A percentile compares a stretch with the other conserved stretches of the same genome.
phyloP scores from a whole-genome alignment of 2,888 invertebrate genomes.

The Cheilosia grossa region DNA sequence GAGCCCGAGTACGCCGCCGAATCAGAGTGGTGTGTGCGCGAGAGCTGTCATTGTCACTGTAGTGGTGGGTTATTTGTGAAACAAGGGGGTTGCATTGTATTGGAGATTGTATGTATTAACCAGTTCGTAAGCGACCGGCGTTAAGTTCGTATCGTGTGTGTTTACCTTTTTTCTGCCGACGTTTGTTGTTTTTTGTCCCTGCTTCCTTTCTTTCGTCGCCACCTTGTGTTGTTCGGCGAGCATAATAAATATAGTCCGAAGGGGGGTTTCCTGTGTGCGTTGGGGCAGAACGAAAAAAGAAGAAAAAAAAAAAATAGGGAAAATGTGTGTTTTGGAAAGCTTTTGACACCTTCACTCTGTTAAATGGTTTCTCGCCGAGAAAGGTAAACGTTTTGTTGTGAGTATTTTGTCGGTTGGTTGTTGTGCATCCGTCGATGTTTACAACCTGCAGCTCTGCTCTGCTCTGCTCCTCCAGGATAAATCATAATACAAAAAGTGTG shows the following conservation, averaged over 20 bases:
- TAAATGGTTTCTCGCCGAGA: constrained; percentile 45
- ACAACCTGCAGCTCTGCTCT: background rate
- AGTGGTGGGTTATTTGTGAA: constrained; percentile 70
- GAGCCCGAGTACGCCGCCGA: too few species aligned
- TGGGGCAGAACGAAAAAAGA: constrained; percentile 38
- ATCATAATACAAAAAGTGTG: constrained; percentile 51
- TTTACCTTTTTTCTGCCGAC: constrained; percentile 75
- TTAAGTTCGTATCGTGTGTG: constrained; percentile 83
- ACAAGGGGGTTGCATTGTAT: constrained; percentile 79
- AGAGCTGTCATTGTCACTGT: constrained; percentile 36
- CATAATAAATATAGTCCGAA: constrained; percentile 25
- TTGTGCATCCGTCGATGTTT: constrained; percentile 4
- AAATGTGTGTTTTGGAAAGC: constrained; percentile 65
- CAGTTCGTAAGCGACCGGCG: constrained; percentile 84
- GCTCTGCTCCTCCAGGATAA: constrained; percentile 21
- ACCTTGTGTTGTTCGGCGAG: constrained; percentile 39
- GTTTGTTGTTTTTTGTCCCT: constrained; percentile 75
- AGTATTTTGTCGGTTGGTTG: constrained; percentile 64
- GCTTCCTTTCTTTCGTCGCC: constrained; percentile 46
- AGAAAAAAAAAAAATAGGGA: constrained; percentile 13
- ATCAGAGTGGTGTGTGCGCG: constrained; percentile 43
- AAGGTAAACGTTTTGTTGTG: constrained; percentile 66
- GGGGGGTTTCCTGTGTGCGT: constrained; percentile 43
- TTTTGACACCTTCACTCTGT: constrained; percentile 67
- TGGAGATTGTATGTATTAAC: constrained; percentile 82